Base-by-base conservation (phyloP, 2,888 invertebrate genomes). In the Orchesella flavescens region DNA sequence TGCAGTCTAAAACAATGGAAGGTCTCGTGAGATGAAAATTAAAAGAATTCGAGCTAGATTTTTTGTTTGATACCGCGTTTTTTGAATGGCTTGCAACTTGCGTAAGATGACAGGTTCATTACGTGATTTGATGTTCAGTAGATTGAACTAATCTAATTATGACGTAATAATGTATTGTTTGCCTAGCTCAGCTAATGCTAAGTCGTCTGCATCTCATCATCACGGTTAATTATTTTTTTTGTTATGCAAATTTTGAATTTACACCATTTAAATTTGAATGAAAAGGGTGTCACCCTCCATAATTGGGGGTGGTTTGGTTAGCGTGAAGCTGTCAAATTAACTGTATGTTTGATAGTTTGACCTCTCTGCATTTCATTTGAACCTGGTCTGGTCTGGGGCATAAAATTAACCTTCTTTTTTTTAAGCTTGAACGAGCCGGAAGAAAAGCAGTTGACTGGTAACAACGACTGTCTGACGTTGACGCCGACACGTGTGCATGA, bases 1-100 rank as follows among this genome's bases (percentile, higher is more conserved):
- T 78, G 59, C 24, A 65, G 57, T 15, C 73, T 55, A 59, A 73
- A 21, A 46, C 68, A 68, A 65, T 34, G 65, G 65, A 65, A 65
- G 44, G 65, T 43, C 65, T 61, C 24, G 19, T 61, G 49, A n/a
- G 49, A 49, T 15, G 15, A 15, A 49, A 49, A 44, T 12, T 44
- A 49, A 63, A 65, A 43, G 44, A n/a, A n/a, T 15, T 65, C 7
- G 34, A 4, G 34, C 7, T 2, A 34, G n/a, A n/a, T n/a, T 34
- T 34, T 34, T 2, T 4, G 34, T 34, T 2, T 34, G 34, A 34
- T 65, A 43, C n/a, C 10, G 44, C 65, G 3, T 3, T 65, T 43
- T 65, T 65, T 9, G 44, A 65, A 23, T 61, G 61, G n/a, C n/a
- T 34, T 63, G 44, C 12, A 12, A 44, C 24, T 65, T 65, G 65